Evolutionary conservation across 2,888 invertebrate species (phyloP).

Genomic region (Neelides folsomi): DNA sequence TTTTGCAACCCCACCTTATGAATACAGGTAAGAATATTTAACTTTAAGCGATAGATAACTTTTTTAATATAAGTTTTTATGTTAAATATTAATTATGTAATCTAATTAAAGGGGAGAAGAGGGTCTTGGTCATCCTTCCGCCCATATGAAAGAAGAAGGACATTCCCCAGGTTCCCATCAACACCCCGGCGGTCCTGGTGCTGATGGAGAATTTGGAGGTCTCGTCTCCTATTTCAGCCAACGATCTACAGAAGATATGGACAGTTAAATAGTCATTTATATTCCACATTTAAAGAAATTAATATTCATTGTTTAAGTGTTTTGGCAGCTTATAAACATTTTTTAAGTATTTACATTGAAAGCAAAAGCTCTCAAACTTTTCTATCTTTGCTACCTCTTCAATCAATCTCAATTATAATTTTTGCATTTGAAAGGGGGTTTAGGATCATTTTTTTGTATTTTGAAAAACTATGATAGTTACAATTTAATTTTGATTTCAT

Average conservation of each 20-base stretch:
- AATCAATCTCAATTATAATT: no score
- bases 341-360: no score
- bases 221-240: constrained; percentile 85
- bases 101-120: constrained; percentile 15
- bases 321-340: no score
- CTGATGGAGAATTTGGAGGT: constrained; percentile 65
- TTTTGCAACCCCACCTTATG: constrained; percentile 20
- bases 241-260: constrained; percentile 64
- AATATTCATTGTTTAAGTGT: no score
- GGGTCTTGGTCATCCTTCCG: constrained; percentile 2
- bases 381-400: no score
- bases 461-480: no score
- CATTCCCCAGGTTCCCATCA: constrained; percentile 39
- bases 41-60: constrained; percentile 2
- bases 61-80: constrained; percentile 4
- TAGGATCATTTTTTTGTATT: no score
- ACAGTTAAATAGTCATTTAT: constrained; percentile 46
- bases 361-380: no score
- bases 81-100: not conserved
- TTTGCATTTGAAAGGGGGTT: no score
- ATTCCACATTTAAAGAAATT: no score
- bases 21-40: constrained; percentile 22
- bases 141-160: constrained; percentile 20
- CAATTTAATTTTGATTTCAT: no score
- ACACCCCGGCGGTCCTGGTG: not conserved